phyloP scores from a whole-genome alignment of 1,140 invertebrate genomes.

The Galleria mellonella region DNA sequence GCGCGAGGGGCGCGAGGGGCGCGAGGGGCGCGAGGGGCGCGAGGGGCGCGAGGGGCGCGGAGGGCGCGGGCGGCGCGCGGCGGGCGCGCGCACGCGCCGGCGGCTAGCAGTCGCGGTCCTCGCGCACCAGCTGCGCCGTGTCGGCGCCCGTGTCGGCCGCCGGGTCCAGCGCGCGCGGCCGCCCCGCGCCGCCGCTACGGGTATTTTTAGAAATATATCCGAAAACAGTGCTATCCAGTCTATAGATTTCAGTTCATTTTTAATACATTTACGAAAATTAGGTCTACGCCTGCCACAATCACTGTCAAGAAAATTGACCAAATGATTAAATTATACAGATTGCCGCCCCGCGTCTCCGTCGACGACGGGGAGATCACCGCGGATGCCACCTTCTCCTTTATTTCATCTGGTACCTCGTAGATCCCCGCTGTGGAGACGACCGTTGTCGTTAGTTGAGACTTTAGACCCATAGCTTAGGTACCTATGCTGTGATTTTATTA shows the following conservation, averaged over 20 bases:
- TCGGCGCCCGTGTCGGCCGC: constrained; percentile 92
- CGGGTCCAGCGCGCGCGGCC: constrained; percentile 82
- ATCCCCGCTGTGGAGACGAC: constrained; percentile 72
- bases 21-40: neutral
- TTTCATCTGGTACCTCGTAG: constrained; percentile 86
- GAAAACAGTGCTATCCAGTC: too few species aligned
- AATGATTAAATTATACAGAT: too few species aligned
- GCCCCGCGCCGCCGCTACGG: constrained; percentile 22
- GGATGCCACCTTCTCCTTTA: constrained; percentile 79
- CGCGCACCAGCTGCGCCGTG: constrained; percentile 91
- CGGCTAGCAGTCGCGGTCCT: constrained; percentile 78
- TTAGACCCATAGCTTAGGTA: too few species aligned
- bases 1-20: neutral
- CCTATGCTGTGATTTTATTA: too few species aligned
- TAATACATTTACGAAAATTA: too few species aligned
- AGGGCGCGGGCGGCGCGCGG: neutral
- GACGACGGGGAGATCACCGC: constrained; percentile 88
- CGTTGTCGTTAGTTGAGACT: too few species aligned
- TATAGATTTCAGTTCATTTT: too few species aligned
- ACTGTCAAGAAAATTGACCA: too few species aligned
- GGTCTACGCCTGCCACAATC: too few species aligned
- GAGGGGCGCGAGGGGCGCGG: neutral
- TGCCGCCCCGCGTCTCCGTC: constrained; percentile 54
- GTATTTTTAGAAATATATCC: too few species aligned
- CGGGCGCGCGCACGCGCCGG: constrained; percentile 7